Base-by-base conservation (phyloP, 1,140 invertebrate genomes). In the Tenebrio molitor region DNA sequence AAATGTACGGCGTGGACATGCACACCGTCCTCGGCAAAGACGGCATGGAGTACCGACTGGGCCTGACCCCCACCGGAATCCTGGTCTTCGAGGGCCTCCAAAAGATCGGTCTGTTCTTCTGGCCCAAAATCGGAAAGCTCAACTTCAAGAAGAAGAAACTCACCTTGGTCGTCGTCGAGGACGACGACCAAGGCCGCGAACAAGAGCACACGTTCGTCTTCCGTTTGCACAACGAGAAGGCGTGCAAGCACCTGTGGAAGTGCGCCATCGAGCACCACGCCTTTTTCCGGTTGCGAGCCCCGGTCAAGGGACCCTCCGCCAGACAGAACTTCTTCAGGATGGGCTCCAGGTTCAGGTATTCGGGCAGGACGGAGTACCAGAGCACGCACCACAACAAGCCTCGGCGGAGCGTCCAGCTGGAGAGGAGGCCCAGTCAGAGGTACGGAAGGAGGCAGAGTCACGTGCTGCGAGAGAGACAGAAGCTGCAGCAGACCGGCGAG, bases 201-300 rank as follows among this genome's bases (percentile, higher is more conserved):
- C 94, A 97, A 79, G 95, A 97, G 80, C 95, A 97, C 80, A 97
- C 95, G 0, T 97, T 97, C 83, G 92, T 95, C 0, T 95, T 95
- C 82, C 86, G 93, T 50, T 84, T 99, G 63, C 91, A 93, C 36
- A 99, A 97, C 82, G 96, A 99, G 83, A 98, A 99, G 82, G 97
- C 97, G 0, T 97, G 96, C 83, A 99, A 99, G 84, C 97, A 99
- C 85, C 85, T 99, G 71, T 99, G 98, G 98, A 99, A 99, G 84
- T 99, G 97, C 87, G 97, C 97, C 15, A 95, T 99, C 0, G 98
- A 99, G 83, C 96, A 99, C 86, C 97, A 99, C 84, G 95, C 97
- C 0, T 99, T 99, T 87, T 99, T 99, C 88, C 89, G 97, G 75
- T 85, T 99, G 10, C 90, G 94, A 73, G 95, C 94, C 19, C 93